Evolutionary conservation across 2,888 invertebrate species (phyloP).

Genomic region (Brenthis hecate): DNA sequence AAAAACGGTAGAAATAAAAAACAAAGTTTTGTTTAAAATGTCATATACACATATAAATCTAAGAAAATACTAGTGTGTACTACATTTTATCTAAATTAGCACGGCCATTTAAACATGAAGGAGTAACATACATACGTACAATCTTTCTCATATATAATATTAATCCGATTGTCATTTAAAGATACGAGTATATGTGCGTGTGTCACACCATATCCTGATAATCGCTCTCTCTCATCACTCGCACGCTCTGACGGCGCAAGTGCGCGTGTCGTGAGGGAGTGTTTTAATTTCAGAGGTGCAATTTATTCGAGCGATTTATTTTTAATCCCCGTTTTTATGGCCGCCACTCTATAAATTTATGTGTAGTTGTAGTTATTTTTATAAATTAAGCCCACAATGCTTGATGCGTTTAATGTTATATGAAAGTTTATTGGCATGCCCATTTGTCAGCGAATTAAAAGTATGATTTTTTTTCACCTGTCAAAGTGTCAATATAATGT

Average conservation of each 20-base stretch:
- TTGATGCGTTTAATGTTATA: slow-evolving; percentile 43
- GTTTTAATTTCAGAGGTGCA: slow-evolving; percentile 82
- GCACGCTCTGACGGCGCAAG: slow-evolving; percentile 54
- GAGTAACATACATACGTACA: too few species aligned
- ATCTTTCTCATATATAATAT: neutral
- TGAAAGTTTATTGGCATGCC: slow-evolving; percentile 24
- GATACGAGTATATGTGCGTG: neutral
- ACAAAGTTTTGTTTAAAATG: too few species aligned
- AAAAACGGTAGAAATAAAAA: too few species aligned
- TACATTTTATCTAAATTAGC: too few species aligned
- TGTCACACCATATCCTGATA: neutral
- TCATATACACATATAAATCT: too few species aligned
- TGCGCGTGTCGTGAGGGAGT: slow-evolving; percentile 79
- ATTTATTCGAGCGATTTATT: slow-evolving; percentile 83
- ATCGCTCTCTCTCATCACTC: slow-evolving; percentile 47
- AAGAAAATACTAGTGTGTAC: too few species aligned
- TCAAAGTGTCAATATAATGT: neutral
- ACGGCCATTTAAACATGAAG: neutral
- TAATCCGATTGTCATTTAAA: too few species aligned
- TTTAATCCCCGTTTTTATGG: slow-evolving; percentile 82
- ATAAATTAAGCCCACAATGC: slow-evolving; percentile 51
- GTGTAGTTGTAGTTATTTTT: slow-evolving; percentile 72
- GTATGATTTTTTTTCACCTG: slow-evolving; percentile 1
- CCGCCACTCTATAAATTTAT: slow-evolving; percentile 77
- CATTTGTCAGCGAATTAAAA: slow-evolving; percentile 28